Evolutionary conservation across 1,140 invertebrate genomes (phyloP).

Genomic region (Aphaenogaster ashmeadi): DNA sequence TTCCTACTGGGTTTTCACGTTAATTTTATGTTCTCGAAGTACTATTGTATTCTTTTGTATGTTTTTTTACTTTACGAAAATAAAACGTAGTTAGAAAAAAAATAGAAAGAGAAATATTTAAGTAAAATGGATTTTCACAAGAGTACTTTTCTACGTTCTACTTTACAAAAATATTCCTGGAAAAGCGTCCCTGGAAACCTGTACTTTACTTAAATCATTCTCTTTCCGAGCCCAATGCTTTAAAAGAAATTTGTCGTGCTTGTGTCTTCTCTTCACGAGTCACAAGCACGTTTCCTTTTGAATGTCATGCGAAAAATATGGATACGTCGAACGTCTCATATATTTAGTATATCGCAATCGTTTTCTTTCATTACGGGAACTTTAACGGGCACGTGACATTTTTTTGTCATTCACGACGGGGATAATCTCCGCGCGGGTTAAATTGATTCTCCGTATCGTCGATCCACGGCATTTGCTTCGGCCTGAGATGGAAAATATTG

Average conservation of each 20-base stretch:
- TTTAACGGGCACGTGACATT: neutral
- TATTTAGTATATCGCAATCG: neutral
- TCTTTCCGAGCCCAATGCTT: neutral
- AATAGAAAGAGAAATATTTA: neutral
- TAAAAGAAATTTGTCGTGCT: neutral
- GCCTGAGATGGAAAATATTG: conserved; percentile 2
- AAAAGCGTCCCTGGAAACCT: neutral
- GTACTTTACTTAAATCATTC: neutral
- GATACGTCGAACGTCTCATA: neutral
- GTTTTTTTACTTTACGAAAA: neutral
- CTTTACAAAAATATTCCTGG: neutral
- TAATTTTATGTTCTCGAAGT: neutral
- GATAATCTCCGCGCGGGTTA: neutral
- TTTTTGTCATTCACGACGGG: neutral
- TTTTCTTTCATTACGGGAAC: neutral
- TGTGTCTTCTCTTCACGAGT: neutral
- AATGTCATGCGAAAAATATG: neutral
- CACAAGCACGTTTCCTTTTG: neutral
- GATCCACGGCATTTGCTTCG: neutral
- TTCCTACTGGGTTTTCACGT: neutral
- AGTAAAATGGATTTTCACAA: neutral
- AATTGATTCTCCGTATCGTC: conserved; percentile 6
- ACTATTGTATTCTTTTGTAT: neutral
- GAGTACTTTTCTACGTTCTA: neutral
- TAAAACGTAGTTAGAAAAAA: neutral